These are phyloP conservation scores for Oxyura jamaicensis DNA, from an alignment of 2,113 vertebrate genomes.

Conservation along the genomic window DNA sequence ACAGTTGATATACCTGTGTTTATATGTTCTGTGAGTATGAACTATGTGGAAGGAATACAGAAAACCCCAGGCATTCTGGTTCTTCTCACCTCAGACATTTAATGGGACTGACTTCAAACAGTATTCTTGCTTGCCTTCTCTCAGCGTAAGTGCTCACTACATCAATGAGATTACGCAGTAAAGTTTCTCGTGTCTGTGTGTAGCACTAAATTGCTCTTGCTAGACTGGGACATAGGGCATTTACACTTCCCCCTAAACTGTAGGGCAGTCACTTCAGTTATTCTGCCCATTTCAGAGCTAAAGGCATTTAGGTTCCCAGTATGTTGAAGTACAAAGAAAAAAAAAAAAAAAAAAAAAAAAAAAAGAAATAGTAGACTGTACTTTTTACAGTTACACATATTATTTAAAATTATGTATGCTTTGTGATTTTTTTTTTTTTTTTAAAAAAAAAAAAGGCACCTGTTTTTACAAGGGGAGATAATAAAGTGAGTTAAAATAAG, in stretches of 20 bases:
- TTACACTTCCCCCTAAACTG: background rate
- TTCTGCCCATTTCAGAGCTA: background rate
- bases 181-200: background rate
- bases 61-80: background rate
- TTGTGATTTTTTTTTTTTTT: too few relatives aligned
- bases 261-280: background rate
- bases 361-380: background rate
- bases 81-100: slow-evolving; percentile 41
- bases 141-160: background rate
- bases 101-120: slow-evolving; percentile 21
- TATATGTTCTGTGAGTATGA: background rate
- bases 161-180: background rate
- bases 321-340: background rate
- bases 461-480: background rate
- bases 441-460: background rate
- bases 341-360: background rate
- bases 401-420: background rate
- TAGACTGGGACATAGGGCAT: background rate
- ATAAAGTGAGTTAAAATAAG: background rate
- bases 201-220: background rate
- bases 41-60: background rate
- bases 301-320: background rate
- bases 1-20: slow-evolving; percentile 24
- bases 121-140: background rate
- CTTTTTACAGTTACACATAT: background rate